phyloP scores from a whole-genome alignment of 1,140 invertebrate species.

The Drosophila pachea region DNA sequence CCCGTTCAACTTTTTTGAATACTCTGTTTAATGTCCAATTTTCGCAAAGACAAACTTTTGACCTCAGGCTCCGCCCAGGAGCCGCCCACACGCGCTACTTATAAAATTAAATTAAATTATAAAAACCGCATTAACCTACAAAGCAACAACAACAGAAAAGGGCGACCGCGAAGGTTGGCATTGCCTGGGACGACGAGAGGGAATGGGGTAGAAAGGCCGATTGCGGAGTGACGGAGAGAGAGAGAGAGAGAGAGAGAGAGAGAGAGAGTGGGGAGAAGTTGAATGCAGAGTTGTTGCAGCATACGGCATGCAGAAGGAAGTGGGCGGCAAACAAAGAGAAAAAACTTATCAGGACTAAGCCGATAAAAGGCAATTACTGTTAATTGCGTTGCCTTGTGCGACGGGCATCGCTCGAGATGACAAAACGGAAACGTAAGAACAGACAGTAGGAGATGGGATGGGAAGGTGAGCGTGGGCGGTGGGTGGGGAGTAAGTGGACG shows the following conservation, averaged over 20 bases:
- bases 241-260: background rate
- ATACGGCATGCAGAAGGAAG: background rate
- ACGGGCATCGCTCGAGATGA: conserved; percentile 37
- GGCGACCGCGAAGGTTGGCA: conserved; percentile 21
- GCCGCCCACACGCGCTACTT: conserved; percentile 42
- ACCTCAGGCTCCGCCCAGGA: conserved; percentile 15
- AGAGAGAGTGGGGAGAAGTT: background rate
- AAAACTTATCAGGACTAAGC: conserved; percentile 75
- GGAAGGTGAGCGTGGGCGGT: background rate
- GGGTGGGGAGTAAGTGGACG: background rate
- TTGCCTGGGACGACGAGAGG: background rate
- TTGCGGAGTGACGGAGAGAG: conserved; percentile 1
- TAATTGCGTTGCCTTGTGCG: conserved; percentile 73
- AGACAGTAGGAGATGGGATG: background rate
- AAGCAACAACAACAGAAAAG: conserved; percentile 53
- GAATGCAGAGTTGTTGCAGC: background rate
- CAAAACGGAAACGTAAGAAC: conserved; percentile 52
- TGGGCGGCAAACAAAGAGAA: conserved; percentile 18
- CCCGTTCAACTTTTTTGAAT: conserved; percentile 48
- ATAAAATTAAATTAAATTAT: conserved; percentile 77
- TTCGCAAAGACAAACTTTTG: conserved; percentile 63
- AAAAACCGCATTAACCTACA: conserved; percentile 74
- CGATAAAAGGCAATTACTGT: conserved; percentile 77
- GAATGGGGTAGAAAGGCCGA: background rate
- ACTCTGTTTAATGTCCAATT: conserved; percentile 68